Evolutionary conservation across 2,113 vertebrate species (phyloP), one percentile per base, ranked within the genome.

Genomic region (Barnardius zonarius): DNA sequence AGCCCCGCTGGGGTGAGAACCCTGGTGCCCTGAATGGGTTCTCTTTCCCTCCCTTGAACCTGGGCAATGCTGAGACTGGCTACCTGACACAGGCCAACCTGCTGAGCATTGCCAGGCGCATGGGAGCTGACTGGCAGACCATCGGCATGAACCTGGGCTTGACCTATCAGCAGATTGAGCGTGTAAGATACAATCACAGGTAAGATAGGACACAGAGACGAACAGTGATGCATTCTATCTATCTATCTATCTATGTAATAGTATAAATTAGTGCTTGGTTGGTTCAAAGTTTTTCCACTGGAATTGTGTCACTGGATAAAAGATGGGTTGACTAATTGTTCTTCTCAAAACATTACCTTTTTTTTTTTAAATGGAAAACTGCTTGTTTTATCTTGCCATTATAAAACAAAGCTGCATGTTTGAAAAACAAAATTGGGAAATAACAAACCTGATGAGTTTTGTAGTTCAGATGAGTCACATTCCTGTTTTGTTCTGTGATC

Each of bases 1-100:
- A 96, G 82, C 74, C 78, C 5, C 39, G 48, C 5, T 35, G 72
- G 62, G 44, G 44, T 33, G 93, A 90, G 14, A 55, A 35, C 19
- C 41, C 28, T 0, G 2, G 48, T 28, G 49, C 24, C 3, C 61
- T 83, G 28, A 51, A 90, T 2, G 55, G 90, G 51, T 95, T 93
- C 55, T 97, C 96, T 64, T 92, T 98, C 66, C 96, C 98, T n/a
- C 98, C 99, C 33, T 95, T 99, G 95, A 99, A 99, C 96, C 98
- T 99, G 96, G 99, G 99, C 3, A 98, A 99, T 9, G 99, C 98
- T 0, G 99, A 99, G 97, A 99, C 98, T 0, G 99, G 99, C 43
- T 99, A 99, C 94, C 97, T 99, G 97, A 99, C 99, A 0, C 99
- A 99, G 96, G 97, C 98, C 94, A 99, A 99, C 97, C 97, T 99